phyloP scores from a whole-genome alignment of 1,140 invertebrate species.

The Cotesia chilonis region DNA sequence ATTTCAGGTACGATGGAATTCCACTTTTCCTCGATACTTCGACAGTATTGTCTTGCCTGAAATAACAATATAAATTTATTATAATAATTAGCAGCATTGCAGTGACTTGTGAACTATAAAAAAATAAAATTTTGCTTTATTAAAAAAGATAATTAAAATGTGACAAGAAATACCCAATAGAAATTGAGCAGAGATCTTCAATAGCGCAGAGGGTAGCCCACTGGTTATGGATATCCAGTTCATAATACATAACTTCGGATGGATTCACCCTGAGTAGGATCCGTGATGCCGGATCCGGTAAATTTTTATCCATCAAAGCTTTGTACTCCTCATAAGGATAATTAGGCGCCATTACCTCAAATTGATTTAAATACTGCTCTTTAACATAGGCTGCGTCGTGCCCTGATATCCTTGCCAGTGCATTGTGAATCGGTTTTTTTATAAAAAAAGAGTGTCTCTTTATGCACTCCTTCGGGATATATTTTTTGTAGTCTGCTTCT shows the following conservation, averaged over 20 bases:
- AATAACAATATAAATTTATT: slow-evolving; percentile 29
- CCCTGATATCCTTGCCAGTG: slow-evolving; percentile 71
- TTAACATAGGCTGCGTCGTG: slow-evolving; percentile 75
- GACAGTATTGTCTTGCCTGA: slow-evolving; percentile 71
- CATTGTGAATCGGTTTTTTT: slow-evolving; percentile 76
- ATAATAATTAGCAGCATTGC: too few relatives aligned
- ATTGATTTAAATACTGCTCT: slow-evolving; percentile 79
- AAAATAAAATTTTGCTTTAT: too few relatives aligned
- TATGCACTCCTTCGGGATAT: slow-evolving; percentile 80
- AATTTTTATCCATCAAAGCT: slow-evolving; percentile 70
- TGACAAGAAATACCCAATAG: slow-evolving; percentile 65
- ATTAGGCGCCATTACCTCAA: slow-evolving; percentile 79
- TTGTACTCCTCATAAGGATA: slow-evolving; percentile 83
- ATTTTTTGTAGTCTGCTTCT: slow-evolving; percentile 80
- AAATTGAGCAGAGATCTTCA: slow-evolving; percentile 83
- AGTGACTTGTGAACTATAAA: too few relatives aligned
- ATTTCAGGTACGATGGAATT: slow-evolving; percentile 79
- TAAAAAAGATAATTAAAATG: slow-evolving; percentile 8
- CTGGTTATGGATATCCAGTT: slow-evolving; percentile 61
- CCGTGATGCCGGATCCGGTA: slow-evolving; percentile 51
- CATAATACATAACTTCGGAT: slow-evolving; percentile 76
- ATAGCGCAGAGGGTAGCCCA: slow-evolving; percentile 81
- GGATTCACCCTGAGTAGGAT: slow-evolving; percentile 69
- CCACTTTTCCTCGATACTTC: slow-evolving; percentile 82
- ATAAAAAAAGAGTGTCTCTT: slow-evolving; percentile 78